Conservation (phyloP, 2,113 vertebrate species). For the Catharus fuscescens region DNA sequence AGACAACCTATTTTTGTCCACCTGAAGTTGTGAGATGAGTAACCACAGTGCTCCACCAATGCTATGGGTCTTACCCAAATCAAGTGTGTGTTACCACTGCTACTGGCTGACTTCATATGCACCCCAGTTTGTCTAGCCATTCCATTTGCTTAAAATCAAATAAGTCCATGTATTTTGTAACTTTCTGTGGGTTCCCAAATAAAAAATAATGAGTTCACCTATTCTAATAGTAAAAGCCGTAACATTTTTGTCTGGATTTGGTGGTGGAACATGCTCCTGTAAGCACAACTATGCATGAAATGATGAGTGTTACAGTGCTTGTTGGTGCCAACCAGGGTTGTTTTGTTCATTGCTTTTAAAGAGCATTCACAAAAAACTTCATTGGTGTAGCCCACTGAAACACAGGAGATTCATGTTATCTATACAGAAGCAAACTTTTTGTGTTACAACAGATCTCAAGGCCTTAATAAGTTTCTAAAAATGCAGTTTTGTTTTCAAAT, state of each 20-base stretch:
- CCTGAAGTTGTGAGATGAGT: neutral
- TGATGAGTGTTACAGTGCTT: neutral
- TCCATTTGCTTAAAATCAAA: neutral
- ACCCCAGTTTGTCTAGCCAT: neutral
- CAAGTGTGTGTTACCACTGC: neutral
- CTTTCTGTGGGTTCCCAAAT: neutral
- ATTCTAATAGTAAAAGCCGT: neutral
- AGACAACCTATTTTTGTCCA: neutral
- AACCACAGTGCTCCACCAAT: neutral
- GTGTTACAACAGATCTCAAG: neutral
- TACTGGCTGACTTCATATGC: neutral
- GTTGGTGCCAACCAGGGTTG: neutral
- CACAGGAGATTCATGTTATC: neutral
- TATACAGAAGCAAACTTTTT: neutral
- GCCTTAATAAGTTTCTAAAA: neutral
- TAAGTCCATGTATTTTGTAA: neutral
- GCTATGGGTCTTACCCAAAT: neutral
- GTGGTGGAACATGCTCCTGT: neutral
- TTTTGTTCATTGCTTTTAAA: neutral
- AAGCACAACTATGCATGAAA: conserved; percentile 1
- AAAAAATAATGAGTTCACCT: neutral
- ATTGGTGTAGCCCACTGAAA: neutral
- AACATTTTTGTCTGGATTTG: conserved; percentile 33
- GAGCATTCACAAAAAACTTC: neutral
- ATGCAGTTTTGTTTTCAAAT: neutral